These are phyloP conservation scores for Rhynchonycteris naso DNA, from an alignment of 2,797 vertebrate genomes.

Conservation along the genomic window DNA sequence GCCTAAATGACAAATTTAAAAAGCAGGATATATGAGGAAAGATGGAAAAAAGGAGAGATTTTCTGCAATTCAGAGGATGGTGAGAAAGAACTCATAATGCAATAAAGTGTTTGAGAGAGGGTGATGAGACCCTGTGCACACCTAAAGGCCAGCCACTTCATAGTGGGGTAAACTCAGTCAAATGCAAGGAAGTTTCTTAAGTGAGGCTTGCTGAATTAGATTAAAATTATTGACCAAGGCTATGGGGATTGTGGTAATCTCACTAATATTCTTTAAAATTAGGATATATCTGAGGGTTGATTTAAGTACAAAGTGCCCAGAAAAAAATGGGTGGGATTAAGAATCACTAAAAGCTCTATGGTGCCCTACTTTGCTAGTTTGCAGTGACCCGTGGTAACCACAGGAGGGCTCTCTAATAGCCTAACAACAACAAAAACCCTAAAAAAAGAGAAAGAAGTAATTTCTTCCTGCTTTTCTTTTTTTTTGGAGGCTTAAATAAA, in stretches of 20 bases:
- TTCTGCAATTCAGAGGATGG: not conserved
- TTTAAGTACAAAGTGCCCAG: not conserved
- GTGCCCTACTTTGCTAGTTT: not conserved
- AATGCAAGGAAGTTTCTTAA: not conserved
- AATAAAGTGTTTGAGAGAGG: not conserved
- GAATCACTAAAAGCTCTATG: not conserved
- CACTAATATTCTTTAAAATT: slow-evolving; percentile 2
- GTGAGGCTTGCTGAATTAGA: not conserved
- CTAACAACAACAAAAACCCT: not conserved
- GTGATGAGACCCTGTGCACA: not conserved
- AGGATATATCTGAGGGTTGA: not conserved
- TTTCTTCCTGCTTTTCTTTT: slow-evolving; percentile 14
- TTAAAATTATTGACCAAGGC: not conserved
- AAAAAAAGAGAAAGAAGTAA: not conserved
- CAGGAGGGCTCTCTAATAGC: slow-evolving; percentile 64
- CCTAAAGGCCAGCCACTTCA: not conserved
- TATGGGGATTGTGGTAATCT: not conserved
- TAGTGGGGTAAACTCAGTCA: not conserved
- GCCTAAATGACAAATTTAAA: not conserved
- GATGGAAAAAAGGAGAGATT: not conserved
- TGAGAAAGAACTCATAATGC: not conserved
- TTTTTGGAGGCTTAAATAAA: not conserved
- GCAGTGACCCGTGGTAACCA: slow-evolving; percentile 47
- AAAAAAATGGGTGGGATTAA: not conserved
- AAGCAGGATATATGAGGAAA: not conserved